Evolutionary conservation across 2,797 vertebrate genomes (phyloP), one percentile per base, ranked within the genome.

Genomic region (Anabas testudineus): DNA sequence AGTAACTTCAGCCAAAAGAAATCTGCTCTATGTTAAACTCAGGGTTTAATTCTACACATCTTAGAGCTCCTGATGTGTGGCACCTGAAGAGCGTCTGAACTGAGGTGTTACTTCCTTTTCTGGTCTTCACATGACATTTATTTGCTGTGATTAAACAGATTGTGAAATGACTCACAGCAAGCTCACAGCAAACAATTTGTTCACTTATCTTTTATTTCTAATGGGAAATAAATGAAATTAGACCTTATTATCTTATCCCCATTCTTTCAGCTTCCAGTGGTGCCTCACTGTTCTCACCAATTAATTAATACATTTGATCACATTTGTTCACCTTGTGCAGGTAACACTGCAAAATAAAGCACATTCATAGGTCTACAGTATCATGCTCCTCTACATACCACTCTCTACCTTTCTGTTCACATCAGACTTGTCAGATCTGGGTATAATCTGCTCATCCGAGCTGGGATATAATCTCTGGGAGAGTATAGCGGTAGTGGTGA

Each of bases 381-480:
- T 8, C 14, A 22, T 5, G 19, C 52, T 28, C 30, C 30, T 30
- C 7, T 51, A 28, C 12, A 4, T 4, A 14, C 49, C 16, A 7
- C 1, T 55, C 39, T 42, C 32, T 24, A 46, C 43, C 26, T 59
- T 14, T 24, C 43, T 21, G 2, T 34, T 37, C 46, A 13, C 9
- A 45, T 52, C 26, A 32, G 49, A 70, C 58, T 2, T 34, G 68
- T 78, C 65, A 53, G 41, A 74, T 56, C 43, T 32, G 52, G 41
- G 39, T 59, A n/a, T 83, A 83, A 84, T 74, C 76, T 26, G n/a
- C 54, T 71, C 62, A 61, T 72, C 0, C 10, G 37, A 75, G 57
- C 57, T 30, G 2, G 76, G 71, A 8, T 56, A 60, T 85, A 85
- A 87, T 87, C 82, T 66, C 24, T 34, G 48, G 18, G n/a, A 10